A percentile compares a stretch with the other conserved stretches of the same genome.
These are phyloP conservation scores for Mechanitis messenoides DNA, from an alignment of 2,888 invertebrate species.

Conservation along the genomic window DNA sequence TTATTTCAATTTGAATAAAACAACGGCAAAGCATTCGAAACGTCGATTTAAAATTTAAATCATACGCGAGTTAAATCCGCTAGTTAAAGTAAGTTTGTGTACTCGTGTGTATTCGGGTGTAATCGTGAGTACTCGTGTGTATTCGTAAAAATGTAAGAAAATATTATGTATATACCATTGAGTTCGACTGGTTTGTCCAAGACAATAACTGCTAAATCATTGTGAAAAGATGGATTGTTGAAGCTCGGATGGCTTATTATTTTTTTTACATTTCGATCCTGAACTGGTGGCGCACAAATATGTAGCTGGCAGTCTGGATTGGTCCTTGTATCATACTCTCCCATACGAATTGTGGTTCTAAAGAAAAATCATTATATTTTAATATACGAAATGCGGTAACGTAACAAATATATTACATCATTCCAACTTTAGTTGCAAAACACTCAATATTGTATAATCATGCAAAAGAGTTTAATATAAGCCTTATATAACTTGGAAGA, in stretches of 20 bases:
- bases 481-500: too few relatives aligned
- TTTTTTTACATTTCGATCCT: slow-evolving; percentile 61
- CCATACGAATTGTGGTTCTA: slow-evolving; percentile 76
- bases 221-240: slow-evolving; percentile 58
- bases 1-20: too few relatives aligned
- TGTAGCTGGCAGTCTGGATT: slow-evolving; percentile 60
- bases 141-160: too few relatives aligned
- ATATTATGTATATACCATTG: slow-evolving; percentile 44
- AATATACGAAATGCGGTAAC: too few relatives aligned
- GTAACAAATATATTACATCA: neutral
- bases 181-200: slow-evolving; percentile 59
- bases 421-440: neutral
- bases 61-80: too few relatives aligned
- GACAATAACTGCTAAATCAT: slow-evolving; percentile 80
- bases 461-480: too few relatives aligned
- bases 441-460: too few relatives aligned
- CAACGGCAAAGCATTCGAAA: too few relatives aligned
- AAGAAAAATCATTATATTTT: neutral
- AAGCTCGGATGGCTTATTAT: slow-evolving; percentile 72
- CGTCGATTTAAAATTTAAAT: too few relatives aligned
- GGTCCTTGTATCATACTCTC: slow-evolving; percentile 74
- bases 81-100: too few relatives aligned
- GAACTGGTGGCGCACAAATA: slow-evolving; percentile 59
- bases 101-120: too few relatives aligned
- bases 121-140: too few relatives aligned